phyloP scores from a whole-genome alignment of 1,140 invertebrate genomes.

The Drosophila sechellia region DNA sequence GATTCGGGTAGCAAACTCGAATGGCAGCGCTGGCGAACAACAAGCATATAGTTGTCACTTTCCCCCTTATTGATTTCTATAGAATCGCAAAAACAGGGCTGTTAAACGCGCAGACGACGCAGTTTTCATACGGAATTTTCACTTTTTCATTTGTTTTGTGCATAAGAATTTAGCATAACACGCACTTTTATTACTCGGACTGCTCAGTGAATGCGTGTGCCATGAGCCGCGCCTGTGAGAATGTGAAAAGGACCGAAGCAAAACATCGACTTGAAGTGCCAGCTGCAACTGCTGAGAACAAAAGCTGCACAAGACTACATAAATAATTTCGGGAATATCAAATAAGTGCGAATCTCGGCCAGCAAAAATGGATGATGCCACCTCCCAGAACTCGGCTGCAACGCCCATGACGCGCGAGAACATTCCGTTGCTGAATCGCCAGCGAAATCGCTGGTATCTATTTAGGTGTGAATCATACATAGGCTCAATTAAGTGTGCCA shows the following conservation, averaged over 20 bases:
- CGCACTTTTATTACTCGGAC: not conserved
- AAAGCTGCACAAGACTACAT: conserved; percentile 19
- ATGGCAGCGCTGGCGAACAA: not conserved
- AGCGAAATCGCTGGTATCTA: conserved; percentile 83
- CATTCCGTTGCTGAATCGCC: conserved; percentile 85
- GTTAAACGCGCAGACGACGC: conserved; percentile 29
- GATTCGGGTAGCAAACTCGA: not conserved
- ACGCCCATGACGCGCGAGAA: conserved; percentile 85
- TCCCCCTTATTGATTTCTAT: conserved; percentile 29
- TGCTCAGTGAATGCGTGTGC: conserved; percentile 35
- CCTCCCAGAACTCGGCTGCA: conserved; percentile 76
- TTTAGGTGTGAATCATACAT: conserved; percentile 85
- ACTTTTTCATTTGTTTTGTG: conserved; percentile 49
- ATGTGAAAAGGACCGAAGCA: conserved; percentile 39
- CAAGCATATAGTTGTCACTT: not conserved
- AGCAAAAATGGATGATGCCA: conserved; percentile 69
- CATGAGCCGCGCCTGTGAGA: conserved; percentile 48
- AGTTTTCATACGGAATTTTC: conserved; percentile 44
- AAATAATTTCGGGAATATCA: conserved; percentile 13
- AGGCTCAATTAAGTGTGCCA: not conserved
- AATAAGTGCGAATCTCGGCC: conserved; percentile 9
- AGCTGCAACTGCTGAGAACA: conserved; percentile 41
- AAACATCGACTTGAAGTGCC: conserved; percentile 24
- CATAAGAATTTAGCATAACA: conserved; percentile 52
- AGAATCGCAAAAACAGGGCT: conserved; percentile 3